Base-by-base conservation (phyloP, 1,140 invertebrate species). In the Bombus superbus region DNA sequence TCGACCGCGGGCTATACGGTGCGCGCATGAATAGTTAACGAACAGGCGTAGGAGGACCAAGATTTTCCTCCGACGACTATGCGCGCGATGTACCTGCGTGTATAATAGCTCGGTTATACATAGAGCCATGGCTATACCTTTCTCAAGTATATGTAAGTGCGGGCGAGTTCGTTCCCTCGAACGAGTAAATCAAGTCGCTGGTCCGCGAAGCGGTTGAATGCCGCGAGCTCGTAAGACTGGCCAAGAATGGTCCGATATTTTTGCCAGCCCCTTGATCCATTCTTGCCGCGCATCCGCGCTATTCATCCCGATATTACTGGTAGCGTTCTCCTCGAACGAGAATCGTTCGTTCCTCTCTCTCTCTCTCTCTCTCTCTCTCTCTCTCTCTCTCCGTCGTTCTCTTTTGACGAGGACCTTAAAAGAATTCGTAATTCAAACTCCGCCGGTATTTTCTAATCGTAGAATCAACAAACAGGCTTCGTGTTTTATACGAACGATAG, bases 141-240 rank as follows among this genome's bases (percentile, higher is more conserved):
- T 81, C 80, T 80, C 59, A 83, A 73, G 82, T 71, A 64, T 57
- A 72, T 68, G 76, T 59, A 83, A 84, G 83, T 28, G 85, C 85
- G 87, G 83, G 87, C 87, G 88, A 89, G 90, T 91, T 91, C 81
- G 83, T 91, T 91, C 88, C 86, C 90, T 91, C 88, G 88, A 89
- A 91, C 86, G 88, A 91, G 88, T 91, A 91, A 91, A 91, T 91
- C 90, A 89, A 91, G 86, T 81, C 87, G 86, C 81, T 82, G 87
- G 85, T 75, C 71, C 88, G 88, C 90, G 88, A 91, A 88, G 83
- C 87, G 83, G n/a, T 80, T 86, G 82, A 89, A 90, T 90, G 79
- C 85, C 76, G 86, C 68, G 68, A 75, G 69, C 75, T 72, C 78
- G 74, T 87, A 82, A 83, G 69, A 90, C 84, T 78, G 76, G 84